phyloP scores from a whole-genome alignment of 2,113 vertebrate species.

The Psilopogon haemacephalus region DNA sequence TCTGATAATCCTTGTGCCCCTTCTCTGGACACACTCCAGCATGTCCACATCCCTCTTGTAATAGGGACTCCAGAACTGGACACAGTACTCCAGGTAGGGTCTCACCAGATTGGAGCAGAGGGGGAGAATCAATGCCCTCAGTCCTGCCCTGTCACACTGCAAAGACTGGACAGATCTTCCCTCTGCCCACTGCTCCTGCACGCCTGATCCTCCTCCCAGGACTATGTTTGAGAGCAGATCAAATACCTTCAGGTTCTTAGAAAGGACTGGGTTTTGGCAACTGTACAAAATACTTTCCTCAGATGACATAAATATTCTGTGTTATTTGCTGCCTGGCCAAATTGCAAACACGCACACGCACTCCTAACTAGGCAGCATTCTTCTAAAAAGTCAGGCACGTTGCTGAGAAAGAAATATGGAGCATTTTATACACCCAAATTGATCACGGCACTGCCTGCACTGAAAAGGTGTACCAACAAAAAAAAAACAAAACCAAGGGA shows the following conservation, averaged over 20 bases:
- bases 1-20: no score
- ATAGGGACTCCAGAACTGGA: no score
- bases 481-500: constrained; percentile 17
- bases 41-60: no score
- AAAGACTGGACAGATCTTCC: not conserved
- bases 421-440: constrained; percentile 42
- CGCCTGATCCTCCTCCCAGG: not conserved
- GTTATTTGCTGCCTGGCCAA: constrained; percentile 46
- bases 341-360: not conserved
- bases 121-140: no score
- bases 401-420: constrained; percentile 5
- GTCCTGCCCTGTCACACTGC: not conserved
- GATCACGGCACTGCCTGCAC: not conserved
- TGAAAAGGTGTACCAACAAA: constrained; percentile 2
- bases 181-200: not conserved
- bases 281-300: not conserved
- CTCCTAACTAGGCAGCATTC: constrained; percentile 16
- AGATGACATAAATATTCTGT: not conserved
- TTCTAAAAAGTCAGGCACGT: constrained; percentile 8
- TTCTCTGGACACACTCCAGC: no score
- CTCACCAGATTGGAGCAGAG: no score
- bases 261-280: constrained; percentile 9
- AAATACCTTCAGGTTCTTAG: not conserved
- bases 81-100: no score
- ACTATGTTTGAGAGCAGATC: not conserved